These are phyloP conservation scores for Gorsachius goisagi DNA, from an alignment of 2,113 vertebrate genomes.

Conservation along the genomic window DNA sequence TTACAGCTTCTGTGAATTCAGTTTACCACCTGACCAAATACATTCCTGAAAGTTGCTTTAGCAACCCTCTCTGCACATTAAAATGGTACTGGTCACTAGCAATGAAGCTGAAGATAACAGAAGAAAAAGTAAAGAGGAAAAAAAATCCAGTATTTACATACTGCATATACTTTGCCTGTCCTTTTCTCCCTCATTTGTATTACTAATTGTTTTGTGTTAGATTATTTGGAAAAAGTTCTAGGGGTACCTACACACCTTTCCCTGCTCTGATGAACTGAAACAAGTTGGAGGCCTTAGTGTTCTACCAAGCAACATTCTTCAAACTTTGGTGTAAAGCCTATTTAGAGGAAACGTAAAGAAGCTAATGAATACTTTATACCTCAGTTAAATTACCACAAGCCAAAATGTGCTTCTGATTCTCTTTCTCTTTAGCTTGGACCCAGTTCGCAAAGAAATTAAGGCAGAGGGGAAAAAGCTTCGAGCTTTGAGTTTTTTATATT, in stretches of 20 bases:
- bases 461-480: neutral
- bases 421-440: neutral
- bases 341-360: neutral
- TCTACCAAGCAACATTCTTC: neutral
- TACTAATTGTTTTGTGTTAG: neutral
- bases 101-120: neutral
- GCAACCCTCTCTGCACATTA: neutral
- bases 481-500: neutral
- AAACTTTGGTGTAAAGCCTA: neutral
- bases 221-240: neutral
- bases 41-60: neutral
- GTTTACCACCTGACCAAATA: neutral
- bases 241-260: neutral
- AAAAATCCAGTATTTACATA: neutral
- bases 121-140: neutral
- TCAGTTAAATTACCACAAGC: neutral
- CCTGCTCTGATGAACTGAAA: neutral
- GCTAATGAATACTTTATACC: neutral
- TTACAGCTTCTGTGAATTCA: neutral
- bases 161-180: neutral
- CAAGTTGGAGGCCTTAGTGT: neutral
- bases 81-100: neutral
- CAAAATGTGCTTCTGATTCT: conserved; percentile 6
- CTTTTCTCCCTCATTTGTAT: neutral
- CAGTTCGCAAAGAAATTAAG: neutral